Evolutionary conservation across 2,888 invertebrate species (phyloP), one percentile per base, ranked within the genome.

Genomic region (Hoplodrina blanda): DNA sequence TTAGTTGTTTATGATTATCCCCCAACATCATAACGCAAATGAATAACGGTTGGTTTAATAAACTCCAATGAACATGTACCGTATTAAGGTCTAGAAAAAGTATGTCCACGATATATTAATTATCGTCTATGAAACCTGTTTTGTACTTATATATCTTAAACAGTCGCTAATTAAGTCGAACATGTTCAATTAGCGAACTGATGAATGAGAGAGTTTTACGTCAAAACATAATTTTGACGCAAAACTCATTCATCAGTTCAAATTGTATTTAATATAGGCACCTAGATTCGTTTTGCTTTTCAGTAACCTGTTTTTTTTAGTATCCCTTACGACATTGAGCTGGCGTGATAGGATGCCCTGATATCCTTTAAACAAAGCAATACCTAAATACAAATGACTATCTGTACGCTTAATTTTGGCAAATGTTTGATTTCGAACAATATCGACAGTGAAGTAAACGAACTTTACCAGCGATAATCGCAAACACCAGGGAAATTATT

Each of bases 401-500:
- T 61, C 37, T 17, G 7, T 37, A 15, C 11, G 13, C 7, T 49
- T 15, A 17, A 30, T 75, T 44, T 66, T 49, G 30, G 10, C 33
- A 33, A 55, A 25, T 55, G 7, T 57, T 69, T 68, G 37, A 62
- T 62, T 62, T 60, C 13, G 11, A 25, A 41, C 25, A 61, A 61
- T 75, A 75, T 69, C 52, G 60, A 57, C 57, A 69, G 62, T n/a
- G 33, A 52, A 78, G 64, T 68, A 71, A 72, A 73, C 46, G 64
- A 79, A 82, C 81, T 76, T 83, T 60, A 64, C 69, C 68, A 76
- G 73, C 81, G 79, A 84, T 83, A 77, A 84, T 81, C 81, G 72
- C 80, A 86, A 86, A 85, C 81, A 80, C 74, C 74, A 75, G 63
- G 56, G 56, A 78, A 88, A 90, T 92, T 90, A 84, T 86, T 90